Evolutionary conservation across 2,113 vertebrate species (phyloP), one percentile per base, ranked within the genome.

Genomic region (Myanophis thanlyinensis): DNA sequence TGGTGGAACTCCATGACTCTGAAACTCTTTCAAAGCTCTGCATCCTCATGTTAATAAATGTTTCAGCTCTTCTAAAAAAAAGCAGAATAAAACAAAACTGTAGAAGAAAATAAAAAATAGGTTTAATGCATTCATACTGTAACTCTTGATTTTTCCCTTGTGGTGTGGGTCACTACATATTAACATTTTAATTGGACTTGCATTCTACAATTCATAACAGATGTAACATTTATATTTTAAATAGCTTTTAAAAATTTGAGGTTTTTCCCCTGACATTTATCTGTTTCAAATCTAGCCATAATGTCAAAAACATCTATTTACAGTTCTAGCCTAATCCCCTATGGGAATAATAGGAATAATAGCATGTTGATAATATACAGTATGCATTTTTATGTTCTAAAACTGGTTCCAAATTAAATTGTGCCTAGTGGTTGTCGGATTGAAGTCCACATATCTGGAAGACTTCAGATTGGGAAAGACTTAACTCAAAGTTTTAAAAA

Each of bases 1-100:
- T 91, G 94, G 93, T 48, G 92, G 52, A 88, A 93, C 5, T 90
- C 30, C 91, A 87, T 49, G 90, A 11, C 59, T 95, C 59, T 0
- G 54, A 35, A 94, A 93, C 54, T 90, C 12, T 1, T 40, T 25
- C 80, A 73, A 73, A 0, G 1, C 85, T 90, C 0, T 22, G 0
- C 30, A 73, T 90, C 87, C 80, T 48, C 35, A 47, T 51, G 47
- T 40, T 59, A 47, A 30, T 35, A 40, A 92, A 48, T 22, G 59
- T 2, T 86, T 92, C 89, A 27, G 44, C 85, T 30, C 47, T 49
- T 47, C 47, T 12, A 1, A 4, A 90, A 10, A 8, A 35, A 91
- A 88, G 85, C 51, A 44, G 30, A 2, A 13, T 56, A 84, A 49
- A 54, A 86, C 1, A 1, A 15, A 8, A 4, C 0, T 4, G 25